These are phyloP conservation scores for Pemphigus obesinymphae DNA, from an alignment of 1,140 invertebrate species.

Conservation along the genomic window DNA sequence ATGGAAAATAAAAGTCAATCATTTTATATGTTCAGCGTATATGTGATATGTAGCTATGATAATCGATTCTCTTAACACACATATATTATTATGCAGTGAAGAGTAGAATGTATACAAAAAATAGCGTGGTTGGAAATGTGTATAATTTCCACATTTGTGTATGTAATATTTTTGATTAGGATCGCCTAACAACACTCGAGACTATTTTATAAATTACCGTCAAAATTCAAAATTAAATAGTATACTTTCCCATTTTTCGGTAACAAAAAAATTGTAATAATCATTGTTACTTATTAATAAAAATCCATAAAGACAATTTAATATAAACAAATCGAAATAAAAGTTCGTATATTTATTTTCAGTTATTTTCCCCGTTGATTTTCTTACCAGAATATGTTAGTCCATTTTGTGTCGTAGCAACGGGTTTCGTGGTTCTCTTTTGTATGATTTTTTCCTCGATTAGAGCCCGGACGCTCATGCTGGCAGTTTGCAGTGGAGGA, in stretches of 20 bases:
- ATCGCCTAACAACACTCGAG: no score
- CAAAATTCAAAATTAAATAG: no score
- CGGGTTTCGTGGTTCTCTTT: slow-evolving; percentile 60
- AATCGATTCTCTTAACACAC: no score
- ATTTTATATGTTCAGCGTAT: no score
- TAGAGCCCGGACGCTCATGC: slow-evolving; percentile 76
- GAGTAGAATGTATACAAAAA: not conserved
- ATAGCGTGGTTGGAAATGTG: not conserved
- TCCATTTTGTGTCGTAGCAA: slow-evolving; percentile 43
- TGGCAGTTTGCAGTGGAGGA: slow-evolving; percentile 79
- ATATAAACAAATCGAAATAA: not conserved
- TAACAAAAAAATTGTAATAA: no score
- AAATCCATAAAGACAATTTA: not conserved
- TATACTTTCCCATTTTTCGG: no score
- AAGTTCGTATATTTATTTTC: not conserved
- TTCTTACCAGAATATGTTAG: slow-evolving; percentile 37
- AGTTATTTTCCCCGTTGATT: not conserved
- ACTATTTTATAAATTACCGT: no score
- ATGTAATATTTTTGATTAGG: no score
- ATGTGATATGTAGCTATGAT: no score
- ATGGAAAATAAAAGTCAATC: no score
- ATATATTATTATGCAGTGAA: not conserved
- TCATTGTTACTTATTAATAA: no score
- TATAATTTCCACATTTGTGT: not conserved
- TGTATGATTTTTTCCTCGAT: slow-evolving; percentile 90